Conservation (phyloP, 1,140 invertebrate species). For the Oncopodura yosiiana region DNA sequence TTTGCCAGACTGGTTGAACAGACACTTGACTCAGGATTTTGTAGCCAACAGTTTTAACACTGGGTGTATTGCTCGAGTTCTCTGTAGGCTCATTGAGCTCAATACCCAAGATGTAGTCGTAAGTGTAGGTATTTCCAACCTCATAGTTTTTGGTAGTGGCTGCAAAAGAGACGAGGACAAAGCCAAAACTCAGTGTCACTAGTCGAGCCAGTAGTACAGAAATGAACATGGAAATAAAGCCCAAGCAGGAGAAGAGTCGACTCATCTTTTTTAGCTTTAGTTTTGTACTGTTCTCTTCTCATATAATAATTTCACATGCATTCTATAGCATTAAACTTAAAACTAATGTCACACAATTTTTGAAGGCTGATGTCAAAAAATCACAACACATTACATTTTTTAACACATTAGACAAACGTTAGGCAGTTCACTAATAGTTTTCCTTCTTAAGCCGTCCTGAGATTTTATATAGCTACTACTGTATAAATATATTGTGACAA, state of each 20-base stretch:
- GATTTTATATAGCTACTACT: too few relatives aligned
- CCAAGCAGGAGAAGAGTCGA: constrained; percentile 9
- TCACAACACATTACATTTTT: too few relatives aligned
- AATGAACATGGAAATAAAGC: constrained; percentile 19
- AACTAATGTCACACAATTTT: too few relatives aligned
- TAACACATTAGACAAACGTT: too few relatives aligned
- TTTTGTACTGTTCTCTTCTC: background rate
- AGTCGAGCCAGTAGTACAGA: constrained; percentile 21
- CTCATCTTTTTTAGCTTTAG: constrained; percentile 5
- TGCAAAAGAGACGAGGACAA: constrained; percentile 32
- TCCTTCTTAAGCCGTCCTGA: too few relatives aligned
- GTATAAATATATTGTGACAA: too few relatives aligned
- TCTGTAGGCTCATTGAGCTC: constrained; percentile 38
- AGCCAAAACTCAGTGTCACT: constrained; percentile 32
- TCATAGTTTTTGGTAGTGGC: constrained; percentile 32
- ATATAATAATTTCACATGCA: too few relatives aligned
- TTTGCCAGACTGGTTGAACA: constrained; percentile 47
- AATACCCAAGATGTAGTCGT: constrained; percentile 30
- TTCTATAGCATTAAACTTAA: too few relatives aligned
- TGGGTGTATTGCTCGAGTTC: constrained; percentile 35
- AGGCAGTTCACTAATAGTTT: too few relatives aligned
- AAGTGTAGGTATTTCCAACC: constrained; percentile 30
- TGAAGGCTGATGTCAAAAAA: too few relatives aligned
- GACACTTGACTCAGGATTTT: constrained; percentile 44
- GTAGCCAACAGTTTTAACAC: constrained; percentile 45